Base-by-base conservation (phyloP, 2,888 invertebrate species). In the Leucoptera coffeella region DNA sequence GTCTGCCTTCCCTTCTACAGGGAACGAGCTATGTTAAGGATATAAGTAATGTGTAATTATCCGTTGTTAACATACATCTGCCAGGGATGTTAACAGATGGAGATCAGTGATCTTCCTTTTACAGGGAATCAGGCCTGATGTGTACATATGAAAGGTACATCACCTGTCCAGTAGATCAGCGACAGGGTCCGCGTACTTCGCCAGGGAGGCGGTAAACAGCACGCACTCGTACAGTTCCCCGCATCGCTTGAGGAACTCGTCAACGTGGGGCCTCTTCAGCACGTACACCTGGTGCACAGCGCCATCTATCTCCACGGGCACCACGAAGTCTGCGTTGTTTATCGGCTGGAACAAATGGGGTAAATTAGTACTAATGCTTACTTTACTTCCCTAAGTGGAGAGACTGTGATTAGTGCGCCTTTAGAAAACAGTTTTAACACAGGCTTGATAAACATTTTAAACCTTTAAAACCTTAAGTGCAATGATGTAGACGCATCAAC, bases 171-270 rank as follows among this genome's bases (percentile, higher is more conserved):
- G 74, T 45, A 99, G 77, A 75, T 99, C 96, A 31, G 97, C 96
- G 38, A 99, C 99, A 19, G 99, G 99, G 74, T 99, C 99, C 38
- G 99, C 99, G 74, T 99, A 99, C 83, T 97, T 99, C 34, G 96
- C 94, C 55, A 97, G 78, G 65, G 94, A 94, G 39, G 99, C 99
- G 40, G 99, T 99, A 76, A 99, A 99, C 44, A 99, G 79, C 39
- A 99, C 91, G 71, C 99, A 99, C 67, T 99, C 99, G 74, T 95
- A 99, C 36, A 96, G 75, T 65, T 96, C 93, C 32, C 97, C 99
- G 85, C 99, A 95, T 45, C 91, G 83, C 53, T 92, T 87, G 35
- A 99, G 78, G 72, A 97, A 99, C 60, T 96, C 96, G 73, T 99
- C 99, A 28, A 99, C 97, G 73, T 94, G 91, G 57, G 99, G 99